Evolutionary conservation across 2,888 invertebrate species (phyloP).

Genomic region (Lasioglossum morio): DNA sequence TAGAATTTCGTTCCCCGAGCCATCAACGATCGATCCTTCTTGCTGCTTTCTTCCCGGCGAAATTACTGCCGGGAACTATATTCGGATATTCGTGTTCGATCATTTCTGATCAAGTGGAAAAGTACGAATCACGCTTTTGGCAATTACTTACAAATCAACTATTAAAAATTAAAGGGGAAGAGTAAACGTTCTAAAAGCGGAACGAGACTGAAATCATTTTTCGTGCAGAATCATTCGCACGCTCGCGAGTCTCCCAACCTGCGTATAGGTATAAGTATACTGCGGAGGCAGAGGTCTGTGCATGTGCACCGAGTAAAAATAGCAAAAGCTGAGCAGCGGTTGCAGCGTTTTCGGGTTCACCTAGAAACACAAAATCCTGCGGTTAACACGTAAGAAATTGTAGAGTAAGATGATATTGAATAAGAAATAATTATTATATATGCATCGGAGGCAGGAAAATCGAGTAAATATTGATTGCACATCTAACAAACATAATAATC

Average conservation of each 20-base stretch:
- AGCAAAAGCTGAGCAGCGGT: conserved; percentile 41
- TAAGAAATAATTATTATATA: background rate
- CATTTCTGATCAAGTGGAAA: background rate
- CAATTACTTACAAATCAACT: no score
- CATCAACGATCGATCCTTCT: conserved; percentile 36
- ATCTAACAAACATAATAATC: background rate
- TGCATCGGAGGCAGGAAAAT: background rate
- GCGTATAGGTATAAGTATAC: background rate
- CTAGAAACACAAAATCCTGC: conserved; percentile 29
- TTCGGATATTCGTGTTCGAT: background rate
- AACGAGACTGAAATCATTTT: background rate
- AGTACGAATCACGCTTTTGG: background rate
- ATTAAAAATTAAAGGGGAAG: background rate
- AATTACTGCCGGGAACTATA: background rate
- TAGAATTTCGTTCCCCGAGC: conserved; percentile 57
- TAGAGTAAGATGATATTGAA: no score
- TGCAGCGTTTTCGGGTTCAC: conserved; percentile 39
- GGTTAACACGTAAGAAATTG: conserved; percentile 1
- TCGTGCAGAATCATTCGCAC: background rate
- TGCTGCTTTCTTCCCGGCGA: conserved; percentile 16
- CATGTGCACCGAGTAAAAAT: conserved; percentile 43
- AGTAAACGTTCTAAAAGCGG: background rate
- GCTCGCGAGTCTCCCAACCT: background rate
- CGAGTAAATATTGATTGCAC: background rate
- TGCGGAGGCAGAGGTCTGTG: background rate